Base-by-base conservation (phyloP, 2,888 invertebrate species). In the Abscondita cerata region DNA sequence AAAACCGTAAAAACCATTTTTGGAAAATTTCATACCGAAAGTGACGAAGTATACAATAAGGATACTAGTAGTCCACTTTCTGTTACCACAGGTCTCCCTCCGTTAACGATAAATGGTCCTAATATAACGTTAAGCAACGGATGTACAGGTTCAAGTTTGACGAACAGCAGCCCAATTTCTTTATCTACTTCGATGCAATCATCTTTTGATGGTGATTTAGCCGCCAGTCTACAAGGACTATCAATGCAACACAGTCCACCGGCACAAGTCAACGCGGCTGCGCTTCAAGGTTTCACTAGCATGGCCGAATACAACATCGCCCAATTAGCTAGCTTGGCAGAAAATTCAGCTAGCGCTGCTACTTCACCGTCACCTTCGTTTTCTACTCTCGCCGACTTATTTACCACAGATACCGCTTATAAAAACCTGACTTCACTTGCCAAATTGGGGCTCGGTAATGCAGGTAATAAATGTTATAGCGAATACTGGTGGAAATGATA, bases 351-450 rank as follows among this genome's bases (percentile, higher is more conserved):
- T 31, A 79, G 78, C 64, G 72, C 76, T 51, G 70, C 78, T 2
- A 75, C 78, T 11, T 78, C 80, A 9, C 78, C 81, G 1, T 87
- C 88, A 63, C 84, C 83, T 64, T 85, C 87, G 68, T 91, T 93
- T 70, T 91, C 88, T 59, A 91, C 88, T 59, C 81, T 93, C 67
- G 90, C 91, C 5, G 93, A 94, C 77, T 82, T 93, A 58, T 84
- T 93, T 58, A 87, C 88, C 61, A 91, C 91, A 13, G 90, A 90
- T 73, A 89, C 91, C 73, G 93, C 94, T 9, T 89, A 93, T 72
- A 93, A 92, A 80, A 96, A 95, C 82, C 83, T 96, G 68, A 93
- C 95, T 76, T 94, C 93, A 20, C 86, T 96, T 62, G 94, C 94
- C 61, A 95, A 95, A 80, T 84, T 95, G 58, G 94, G 94, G 74